Evolutionary conservation across 2,797 vertebrate species (phyloP).

Genomic region (Tolypeutes matacus): DNA sequence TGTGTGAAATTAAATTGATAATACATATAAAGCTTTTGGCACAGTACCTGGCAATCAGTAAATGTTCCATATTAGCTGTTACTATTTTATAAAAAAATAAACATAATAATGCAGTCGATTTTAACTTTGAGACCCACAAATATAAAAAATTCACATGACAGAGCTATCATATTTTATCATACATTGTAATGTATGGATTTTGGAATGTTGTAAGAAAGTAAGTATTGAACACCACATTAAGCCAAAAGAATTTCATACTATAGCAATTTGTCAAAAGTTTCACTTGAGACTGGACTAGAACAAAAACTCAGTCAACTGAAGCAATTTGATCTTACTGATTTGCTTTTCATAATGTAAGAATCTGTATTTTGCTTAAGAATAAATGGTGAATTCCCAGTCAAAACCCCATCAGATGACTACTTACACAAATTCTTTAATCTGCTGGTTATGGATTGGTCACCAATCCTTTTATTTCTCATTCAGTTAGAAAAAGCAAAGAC

Average conservation of each 20-base stretch:
- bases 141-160: not conserved
- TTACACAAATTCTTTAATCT: slow-evolving; percentile 5
- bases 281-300: not conserved
- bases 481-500: slow-evolving; percentile 20
- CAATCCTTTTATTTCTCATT: slow-evolving; percentile 11
- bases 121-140: slow-evolving; percentile 16
- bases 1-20: not conserved
- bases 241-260: not conserved
- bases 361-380: not conserved
- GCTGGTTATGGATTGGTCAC: slow-evolving; percentile 23
- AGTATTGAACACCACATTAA: not conserved
- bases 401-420: not conserved
- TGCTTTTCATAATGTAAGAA: slow-evolving; percentile 30
- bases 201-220: slow-evolving; percentile 31
- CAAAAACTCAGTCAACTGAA: not conserved
- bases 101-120: not conserved
- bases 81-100: not conserved
- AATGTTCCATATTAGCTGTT: not conserved
- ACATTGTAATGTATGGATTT: slow-evolving; percentile 1
- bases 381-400: not conserved
- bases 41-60: not conserved
- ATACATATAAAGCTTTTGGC: not conserved
- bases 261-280: not conserved
- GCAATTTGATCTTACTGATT: not conserved
- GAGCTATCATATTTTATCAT: not conserved